A percentile compares a stretch with the other conserved stretches of the same genome.
These are phyloP conservation scores for Apis dorsata DNA, from an alignment of 1,140 invertebrate species.

Conservation along the genomic window DNA sequence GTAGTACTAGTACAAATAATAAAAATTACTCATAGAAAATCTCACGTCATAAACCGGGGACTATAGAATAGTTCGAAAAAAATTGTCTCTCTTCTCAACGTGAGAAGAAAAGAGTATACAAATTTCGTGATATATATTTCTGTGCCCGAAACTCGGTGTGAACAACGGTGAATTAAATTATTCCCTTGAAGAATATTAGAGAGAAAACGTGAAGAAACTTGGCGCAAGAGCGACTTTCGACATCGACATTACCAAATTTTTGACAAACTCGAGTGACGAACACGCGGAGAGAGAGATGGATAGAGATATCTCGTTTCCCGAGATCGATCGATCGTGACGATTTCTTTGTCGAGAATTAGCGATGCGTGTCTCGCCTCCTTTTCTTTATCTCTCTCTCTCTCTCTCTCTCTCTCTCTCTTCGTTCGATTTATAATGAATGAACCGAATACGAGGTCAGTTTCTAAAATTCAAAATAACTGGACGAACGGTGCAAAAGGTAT, in stretches of 20 bases:
- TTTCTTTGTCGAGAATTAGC: conserved; percentile 27
- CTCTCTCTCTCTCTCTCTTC: not conserved
- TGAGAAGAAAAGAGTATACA: no score
- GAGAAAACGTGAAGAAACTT: not conserved
- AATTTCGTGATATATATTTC: no score
- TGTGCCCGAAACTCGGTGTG: no score
- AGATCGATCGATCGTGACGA: conserved; percentile 50
- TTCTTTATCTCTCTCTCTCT: not conserved
- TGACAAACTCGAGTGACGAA: not conserved
- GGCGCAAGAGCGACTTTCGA: conserved; percentile 11
- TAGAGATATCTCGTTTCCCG: not conserved
- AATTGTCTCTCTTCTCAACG: no score
- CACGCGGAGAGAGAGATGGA: not conserved
- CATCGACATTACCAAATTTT: conserved; percentile 39
- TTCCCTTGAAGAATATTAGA: not conserved
- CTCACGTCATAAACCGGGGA: not conserved
- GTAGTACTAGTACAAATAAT: no score
- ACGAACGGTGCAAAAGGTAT: no score
- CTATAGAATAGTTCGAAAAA: no score
- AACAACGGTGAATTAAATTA: not conserved
- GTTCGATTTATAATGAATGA: not conserved
- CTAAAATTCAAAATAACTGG: no score
- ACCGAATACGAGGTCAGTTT: not conserved
- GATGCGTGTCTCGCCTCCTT: conserved; percentile 10
- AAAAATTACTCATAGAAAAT: not conserved